A percentile compares a stretch with the other conserved stretches of the same genome.
Evolutionary conservation across 2,113 vertebrate genomes (phyloP).

Genomic region (Aspiorhynchus laticeps): DNA sequence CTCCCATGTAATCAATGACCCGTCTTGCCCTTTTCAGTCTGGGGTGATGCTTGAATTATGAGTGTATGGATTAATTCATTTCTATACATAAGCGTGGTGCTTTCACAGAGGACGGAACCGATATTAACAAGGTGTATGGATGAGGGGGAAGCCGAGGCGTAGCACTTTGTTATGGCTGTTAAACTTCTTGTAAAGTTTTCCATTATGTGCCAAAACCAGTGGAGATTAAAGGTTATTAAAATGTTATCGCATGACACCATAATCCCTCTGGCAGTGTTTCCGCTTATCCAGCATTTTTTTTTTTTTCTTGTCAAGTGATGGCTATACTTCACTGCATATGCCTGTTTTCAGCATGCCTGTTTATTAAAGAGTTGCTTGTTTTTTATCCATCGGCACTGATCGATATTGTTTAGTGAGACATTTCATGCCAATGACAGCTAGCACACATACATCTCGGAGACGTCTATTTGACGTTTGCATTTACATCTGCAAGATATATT

Average conservation of each 20-base stretch:
- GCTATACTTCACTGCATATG: background rate
- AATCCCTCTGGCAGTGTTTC: slow-evolving; percentile 64
- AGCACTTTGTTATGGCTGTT: slow-evolving; percentile 47
- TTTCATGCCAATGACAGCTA: slow-evolving; percentile 21
- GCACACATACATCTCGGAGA: no score
- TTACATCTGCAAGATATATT: no score
- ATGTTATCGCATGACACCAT: slow-evolving; percentile 61
- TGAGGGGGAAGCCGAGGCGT: slow-evolving; percentile 36
- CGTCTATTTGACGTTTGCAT: no score
- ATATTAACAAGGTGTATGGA: slow-evolving; percentile 65
- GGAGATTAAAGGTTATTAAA: slow-evolving; percentile 62
- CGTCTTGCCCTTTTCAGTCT: slow-evolving; percentile 62
- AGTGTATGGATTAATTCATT: slow-evolving; percentile 74
- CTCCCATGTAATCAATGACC: slow-evolving; percentile 61
- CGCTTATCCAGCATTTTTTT: slow-evolving; percentile 18
- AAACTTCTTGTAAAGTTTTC: slow-evolving; percentile 58
- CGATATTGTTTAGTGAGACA: slow-evolving; percentile 19
- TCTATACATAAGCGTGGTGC: slow-evolving; percentile 63
- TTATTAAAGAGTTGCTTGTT: slow-evolving; percentile 7
- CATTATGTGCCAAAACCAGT: slow-evolving; percentile 53
- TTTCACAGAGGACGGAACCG: slow-evolving; percentile 63
- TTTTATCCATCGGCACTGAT: slow-evolving; percentile 6
- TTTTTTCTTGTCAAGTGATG: slow-evolving; percentile 31
- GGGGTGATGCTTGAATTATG: slow-evolving; percentile 73
- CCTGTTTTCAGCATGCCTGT: slow-evolving; percentile 6